Conservation (phyloP, 2,113 vertebrate genomes). For the Puntigrus tetrazona region DNA sequence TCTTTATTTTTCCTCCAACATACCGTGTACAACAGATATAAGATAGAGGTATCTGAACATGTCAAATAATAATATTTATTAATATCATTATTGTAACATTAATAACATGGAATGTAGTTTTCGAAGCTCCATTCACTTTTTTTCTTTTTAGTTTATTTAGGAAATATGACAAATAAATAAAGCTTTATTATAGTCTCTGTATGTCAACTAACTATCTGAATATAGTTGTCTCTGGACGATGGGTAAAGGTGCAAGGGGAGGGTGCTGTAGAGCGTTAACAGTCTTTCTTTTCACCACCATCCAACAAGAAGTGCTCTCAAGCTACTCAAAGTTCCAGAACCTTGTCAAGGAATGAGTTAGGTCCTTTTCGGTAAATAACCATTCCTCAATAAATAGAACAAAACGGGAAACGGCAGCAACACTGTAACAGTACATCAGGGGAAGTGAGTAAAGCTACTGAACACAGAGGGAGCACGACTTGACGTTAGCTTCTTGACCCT, state of each 20-base stretch:
- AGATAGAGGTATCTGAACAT: constrained; percentile 71
- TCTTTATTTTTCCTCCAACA: constrained; percentile 72
- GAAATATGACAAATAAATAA: constrained; percentile 77
- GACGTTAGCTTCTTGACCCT: constrained; percentile 42
- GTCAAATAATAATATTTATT: constrained; percentile 74
- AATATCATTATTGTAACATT: constrained; percentile 73
- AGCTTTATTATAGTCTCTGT: constrained; percentile 66
- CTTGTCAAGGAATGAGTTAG: constrained; percentile 28
- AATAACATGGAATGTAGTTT: constrained; percentile 77
- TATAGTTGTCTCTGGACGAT: constrained; percentile 60
- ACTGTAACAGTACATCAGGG: not conserved
- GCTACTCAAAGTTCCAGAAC: constrained; percentile 17
- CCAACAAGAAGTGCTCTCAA: not conserved
- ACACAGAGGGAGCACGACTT: constrained; percentile 51
- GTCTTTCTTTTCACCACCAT: constrained; percentile 4
- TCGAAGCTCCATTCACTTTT: constrained; percentile 57
- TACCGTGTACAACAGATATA: constrained; percentile 68
- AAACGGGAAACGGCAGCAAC: constrained; percentile 48
- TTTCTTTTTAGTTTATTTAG: constrained; percentile 68
- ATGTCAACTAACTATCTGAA: constrained; percentile 57
- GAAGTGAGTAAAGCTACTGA: constrained; percentile 42
- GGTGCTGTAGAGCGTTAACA: constrained; percentile 46
- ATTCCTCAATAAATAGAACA: constrained; percentile 42
- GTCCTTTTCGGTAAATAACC: not conserved
- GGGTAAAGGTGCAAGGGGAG: constrained; percentile 47